These are phyloP conservation scores for Lapara coniferarum DNA, from an alignment of 2,888 invertebrate genomes.

Conservation along the genomic window DNA sequence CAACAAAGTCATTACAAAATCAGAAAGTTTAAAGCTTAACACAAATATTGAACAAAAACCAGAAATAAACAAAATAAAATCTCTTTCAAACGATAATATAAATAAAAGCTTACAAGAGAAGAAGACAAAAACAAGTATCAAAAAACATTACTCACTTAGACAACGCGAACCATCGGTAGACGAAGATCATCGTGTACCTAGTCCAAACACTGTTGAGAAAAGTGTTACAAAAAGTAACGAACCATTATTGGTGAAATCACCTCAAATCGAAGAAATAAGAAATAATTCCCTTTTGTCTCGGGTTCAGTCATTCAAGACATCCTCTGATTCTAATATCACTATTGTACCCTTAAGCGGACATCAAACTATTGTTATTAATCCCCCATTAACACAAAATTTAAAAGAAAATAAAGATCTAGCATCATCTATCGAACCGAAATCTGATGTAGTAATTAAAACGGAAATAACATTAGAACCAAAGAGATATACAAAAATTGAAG, in stretches of 20 bases:
- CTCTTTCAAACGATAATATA: conserved; percentile 72
- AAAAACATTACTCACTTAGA: conserved; percentile 78
- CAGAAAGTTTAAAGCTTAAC: conserved; percentile 69
- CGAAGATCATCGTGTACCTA: conserved; percentile 66
- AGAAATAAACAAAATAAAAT: conserved; percentile 63
- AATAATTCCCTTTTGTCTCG: conserved; percentile 68
- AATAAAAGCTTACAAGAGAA: conserved; percentile 54
- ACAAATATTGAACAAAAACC: conserved; percentile 57
- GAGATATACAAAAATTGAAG: conserved; percentile 32
- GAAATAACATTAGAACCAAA: conserved; percentile 35
- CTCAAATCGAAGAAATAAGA: conserved; percentile 56
- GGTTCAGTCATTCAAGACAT: conserved; percentile 77
- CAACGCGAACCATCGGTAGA: conserved; percentile 76
- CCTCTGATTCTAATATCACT: conserved; percentile 75
- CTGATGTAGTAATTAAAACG: conserved; percentile 31
- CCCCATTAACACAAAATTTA: conserved; percentile 62
- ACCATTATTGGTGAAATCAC: conserved; percentile 34
- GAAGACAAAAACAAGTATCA: conserved; percentile 60
- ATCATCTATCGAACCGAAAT: conserved; percentile 34
- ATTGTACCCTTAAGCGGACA: conserved; percentile 79
- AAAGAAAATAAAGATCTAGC: conserved; percentile 39
- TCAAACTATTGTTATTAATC: conserved; percentile 81
- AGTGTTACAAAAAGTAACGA: conserved; percentile 48
- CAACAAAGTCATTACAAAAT: conserved; percentile 75
- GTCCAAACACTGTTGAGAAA: conserved; percentile 66